Conservation (phyloP, 2,113 vertebrate species). For the Dendropsophus ebraccatus region DNA sequence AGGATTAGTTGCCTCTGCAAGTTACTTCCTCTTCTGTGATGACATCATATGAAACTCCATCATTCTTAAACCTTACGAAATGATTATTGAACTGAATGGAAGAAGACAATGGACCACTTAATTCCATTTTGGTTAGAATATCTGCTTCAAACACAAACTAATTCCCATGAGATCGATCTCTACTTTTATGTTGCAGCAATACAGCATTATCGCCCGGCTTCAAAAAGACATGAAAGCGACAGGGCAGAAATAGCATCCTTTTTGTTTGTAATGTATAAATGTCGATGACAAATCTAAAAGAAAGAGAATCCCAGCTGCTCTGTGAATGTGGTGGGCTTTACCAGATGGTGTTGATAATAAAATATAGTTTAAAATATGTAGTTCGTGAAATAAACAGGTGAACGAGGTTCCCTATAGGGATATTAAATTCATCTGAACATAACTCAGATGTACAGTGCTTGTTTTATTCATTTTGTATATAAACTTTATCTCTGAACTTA, state of each 20-base stretch:
- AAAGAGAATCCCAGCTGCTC: conserved; percentile 35
- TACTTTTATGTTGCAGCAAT: neutral
- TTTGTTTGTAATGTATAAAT: neutral
- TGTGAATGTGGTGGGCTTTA: conserved; percentile 16
- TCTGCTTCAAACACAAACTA: neutral
- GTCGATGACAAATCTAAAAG: conserved; percentile 13
- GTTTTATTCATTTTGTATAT: neutral
- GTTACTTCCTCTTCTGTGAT: neutral
- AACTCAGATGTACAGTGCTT: neutral
- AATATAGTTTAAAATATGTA: conserved; percentile 41
- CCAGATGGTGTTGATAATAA: conserved; percentile 52
- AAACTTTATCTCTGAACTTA: neutral
- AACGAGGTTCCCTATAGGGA: conserved; percentile 1
- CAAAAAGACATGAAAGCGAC: neutral
- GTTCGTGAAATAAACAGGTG: conserved; percentile 34
- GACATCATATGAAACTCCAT: neutral
- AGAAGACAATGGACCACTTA: neutral
- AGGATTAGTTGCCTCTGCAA: no score
- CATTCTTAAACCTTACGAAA: neutral
- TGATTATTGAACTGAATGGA: neutral
- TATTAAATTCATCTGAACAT: neutral
- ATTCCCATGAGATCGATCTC: neutral
- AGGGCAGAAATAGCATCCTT: conserved; percentile 11
- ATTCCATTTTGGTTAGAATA: neutral
- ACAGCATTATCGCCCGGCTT: neutral